Evolutionary conservation across 2,888 invertebrate species (phyloP).

Genomic region (Limnephilus rhombicus): DNA sequence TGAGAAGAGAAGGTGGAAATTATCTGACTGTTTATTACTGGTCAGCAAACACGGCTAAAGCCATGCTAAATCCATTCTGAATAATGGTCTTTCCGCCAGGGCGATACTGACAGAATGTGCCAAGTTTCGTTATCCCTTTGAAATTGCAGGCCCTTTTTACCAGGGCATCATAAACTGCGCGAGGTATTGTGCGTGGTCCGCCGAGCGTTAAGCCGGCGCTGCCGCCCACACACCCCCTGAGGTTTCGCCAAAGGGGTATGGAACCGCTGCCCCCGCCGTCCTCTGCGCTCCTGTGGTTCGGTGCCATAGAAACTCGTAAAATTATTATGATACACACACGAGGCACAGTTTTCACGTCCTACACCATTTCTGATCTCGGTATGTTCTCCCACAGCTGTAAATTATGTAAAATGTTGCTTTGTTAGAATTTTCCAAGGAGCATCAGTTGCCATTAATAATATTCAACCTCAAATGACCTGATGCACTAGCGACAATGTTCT

Average conservation of each 20-base stretch:
- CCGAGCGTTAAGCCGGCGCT: slow-evolving; percentile 44
- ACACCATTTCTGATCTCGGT: slow-evolving; percentile 23
- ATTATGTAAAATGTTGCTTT: no score
- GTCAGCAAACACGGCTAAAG: no score
- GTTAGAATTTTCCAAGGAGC: background rate
- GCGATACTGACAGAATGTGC: no score
- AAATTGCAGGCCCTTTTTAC: background rate
- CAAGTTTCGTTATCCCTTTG: background rate
- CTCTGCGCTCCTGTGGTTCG: slow-evolving; percentile 49
- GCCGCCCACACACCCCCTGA: slow-evolving; percentile 25
- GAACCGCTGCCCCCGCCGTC: slow-evolving; percentile 35
- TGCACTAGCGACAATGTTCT: background rate
- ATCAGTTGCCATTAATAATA: background rate
- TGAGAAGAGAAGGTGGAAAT: no score
- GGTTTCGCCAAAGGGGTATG: slow-evolving; percentile 36
- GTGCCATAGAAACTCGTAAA: slow-evolving; percentile 61
- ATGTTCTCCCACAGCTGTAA: background rate
- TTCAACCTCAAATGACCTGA: no score
- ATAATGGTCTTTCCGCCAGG: no score
- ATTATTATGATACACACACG: slow-evolving; percentile 59
- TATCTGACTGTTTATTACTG: no score
- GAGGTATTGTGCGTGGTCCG: background rate
- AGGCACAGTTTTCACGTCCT: slow-evolving; percentile 23
- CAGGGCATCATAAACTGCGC: background rate
- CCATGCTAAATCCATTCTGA: no score